phyloP scores from a whole-genome alignment of 2,888 invertebrate genomes.

The Scaptomyza flava region DNA sequence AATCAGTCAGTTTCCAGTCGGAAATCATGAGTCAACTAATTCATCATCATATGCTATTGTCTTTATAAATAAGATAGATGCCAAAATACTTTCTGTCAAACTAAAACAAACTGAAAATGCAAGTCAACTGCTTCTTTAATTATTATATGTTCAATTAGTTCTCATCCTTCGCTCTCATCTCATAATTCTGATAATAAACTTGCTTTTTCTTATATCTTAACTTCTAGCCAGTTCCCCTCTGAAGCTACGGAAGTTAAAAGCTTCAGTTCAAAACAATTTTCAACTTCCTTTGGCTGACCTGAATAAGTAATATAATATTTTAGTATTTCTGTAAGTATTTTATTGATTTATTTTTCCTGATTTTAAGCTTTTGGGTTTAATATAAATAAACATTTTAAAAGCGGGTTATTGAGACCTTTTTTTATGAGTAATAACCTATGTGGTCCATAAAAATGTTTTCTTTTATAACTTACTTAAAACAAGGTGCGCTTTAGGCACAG shows the following conservation, averaged over 20 bases:
- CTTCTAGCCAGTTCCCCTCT: neutral
- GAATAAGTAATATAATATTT: neutral
- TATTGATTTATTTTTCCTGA: neutral
- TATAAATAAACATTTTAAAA: too few species aligned
- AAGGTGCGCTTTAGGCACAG: constrained; percentile 2
- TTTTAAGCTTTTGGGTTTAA: neutral
- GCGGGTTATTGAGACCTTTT: too few species aligned
- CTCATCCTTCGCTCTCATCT: too few species aligned
- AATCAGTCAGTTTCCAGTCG: constrained; percentile 65
- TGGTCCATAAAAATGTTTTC: neutral
- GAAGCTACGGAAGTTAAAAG: constrained; percentile 21
- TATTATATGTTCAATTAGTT: constrained; percentile 3
- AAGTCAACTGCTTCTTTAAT: constrained; percentile 9
- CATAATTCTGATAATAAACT: constrained; percentile 31
- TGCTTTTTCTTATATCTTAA: neutral
- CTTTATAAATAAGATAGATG: neutral
- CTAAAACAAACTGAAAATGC: neutral
- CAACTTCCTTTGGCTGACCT: constrained; percentile 5
- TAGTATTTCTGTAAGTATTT: neutral
- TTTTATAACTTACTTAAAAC: constrained; percentile 1
- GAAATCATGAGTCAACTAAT: constrained; percentile 77
- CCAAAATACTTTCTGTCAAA: constrained; percentile 29
- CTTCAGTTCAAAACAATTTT: constrained; percentile 1
- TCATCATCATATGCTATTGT: constrained; percentile 64
- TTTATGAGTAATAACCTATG: too few species aligned